These are phyloP conservation scores for Zaprionus davidi DNA, from an alignment of 1,140 invertebrate genomes.

Conservation along the genomic window DNA sequence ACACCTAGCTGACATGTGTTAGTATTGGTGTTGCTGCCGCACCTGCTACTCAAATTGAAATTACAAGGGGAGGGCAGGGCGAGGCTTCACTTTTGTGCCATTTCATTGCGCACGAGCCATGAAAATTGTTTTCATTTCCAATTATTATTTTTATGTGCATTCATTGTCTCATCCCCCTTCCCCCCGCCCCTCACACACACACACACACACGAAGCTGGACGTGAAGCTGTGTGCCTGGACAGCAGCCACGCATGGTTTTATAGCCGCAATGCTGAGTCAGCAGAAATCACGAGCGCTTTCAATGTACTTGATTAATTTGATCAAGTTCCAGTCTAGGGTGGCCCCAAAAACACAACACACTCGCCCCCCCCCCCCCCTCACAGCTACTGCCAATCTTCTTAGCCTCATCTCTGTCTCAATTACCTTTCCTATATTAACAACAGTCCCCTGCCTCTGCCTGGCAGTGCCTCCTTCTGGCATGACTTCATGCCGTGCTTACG, in stretches of 20 bases:
- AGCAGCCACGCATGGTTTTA: slow-evolving; percentile 66
- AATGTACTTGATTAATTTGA: slow-evolving; percentile 81
- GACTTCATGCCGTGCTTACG: slow-evolving; percentile 75
- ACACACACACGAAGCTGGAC: background rate
- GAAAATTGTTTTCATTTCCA: slow-evolving; percentile 81
- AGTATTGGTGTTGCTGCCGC: slow-evolving; percentile 15
- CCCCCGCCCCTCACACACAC: too few species aligned
- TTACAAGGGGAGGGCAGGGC: slow-evolving; percentile 5
- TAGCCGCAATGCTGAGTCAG: slow-evolving; percentile 70
- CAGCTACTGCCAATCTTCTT: slow-evolving; percentile 15
- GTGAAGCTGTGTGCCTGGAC: background rate
- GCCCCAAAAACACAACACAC: background rate
- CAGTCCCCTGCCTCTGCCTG: slow-evolving; percentile 39
- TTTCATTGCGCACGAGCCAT: slow-evolving; percentile 62
- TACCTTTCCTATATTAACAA: slow-evolving; percentile 77
- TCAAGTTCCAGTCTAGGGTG: slow-evolving; percentile 55
- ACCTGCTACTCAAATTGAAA: slow-evolving; percentile 48
- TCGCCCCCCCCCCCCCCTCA: background rate
- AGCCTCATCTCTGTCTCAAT: slow-evolving; percentile 59
- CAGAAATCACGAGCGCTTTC: slow-evolving; percentile 47
- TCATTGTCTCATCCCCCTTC: slow-evolving; percentile 61
- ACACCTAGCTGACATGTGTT: background rate
- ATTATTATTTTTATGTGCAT: slow-evolving; percentile 82
- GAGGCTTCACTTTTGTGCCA: slow-evolving; percentile 47
- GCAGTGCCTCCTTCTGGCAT: slow-evolving; percentile 35